Base-by-base conservation (phyloP, 2,113 vertebrate genomes). In the Ia io region DNA sequence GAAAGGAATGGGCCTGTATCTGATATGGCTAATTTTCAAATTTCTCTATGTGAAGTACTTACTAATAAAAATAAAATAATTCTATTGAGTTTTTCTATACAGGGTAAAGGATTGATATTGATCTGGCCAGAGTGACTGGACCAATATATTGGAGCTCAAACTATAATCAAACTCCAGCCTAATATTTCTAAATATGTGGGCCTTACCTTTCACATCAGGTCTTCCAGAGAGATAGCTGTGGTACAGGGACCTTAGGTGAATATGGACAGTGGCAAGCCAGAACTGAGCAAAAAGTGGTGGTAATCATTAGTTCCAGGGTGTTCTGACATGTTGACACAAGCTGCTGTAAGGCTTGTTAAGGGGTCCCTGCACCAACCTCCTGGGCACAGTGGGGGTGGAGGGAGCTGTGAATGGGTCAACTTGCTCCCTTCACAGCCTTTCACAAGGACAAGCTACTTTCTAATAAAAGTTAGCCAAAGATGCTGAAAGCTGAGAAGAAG, bases 11-110 rank as follows among this genome's bases (percentile, higher is more conserved):
- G 30, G 20, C 47, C 23, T 95, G n/a, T 86, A 95, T 91, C 51
- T 97, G 37, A 78, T 88, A 6, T 92, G 70, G 37, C 51, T 67
- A 35, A 67, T 94, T 88, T 94, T 91, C 44, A 77, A 79, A 88
- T 9, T 49, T 90, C 35, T 80, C 30, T 93, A 22, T 51, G 9
- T 84, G 11, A 95, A 95, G 28, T 79, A 67, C 49, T 56, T 88
- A 35, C 13, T 73, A 56, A 76, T 70, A 79, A 88, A 86, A 86
- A 59, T 56, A 86, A 92, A 93, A 61, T 84, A n/a, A 86, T 84
- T 76, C 18, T 94, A 9, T 69, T 92, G 32, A 84, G 20, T 37
- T 94, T 91, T 83, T 84, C 23, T 91, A 20, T 70, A 53, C 32
- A 63, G 37, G 11, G 53, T 78, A 42, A 93, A 87, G 25, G 8